Percentiles rank a stretch among this genome's conserved stretches.
These are phyloP conservation scores for Melolontha melolontha DNA, from an alignment of 2,888 invertebrate genomes.

Conservation along the genomic window DNA sequence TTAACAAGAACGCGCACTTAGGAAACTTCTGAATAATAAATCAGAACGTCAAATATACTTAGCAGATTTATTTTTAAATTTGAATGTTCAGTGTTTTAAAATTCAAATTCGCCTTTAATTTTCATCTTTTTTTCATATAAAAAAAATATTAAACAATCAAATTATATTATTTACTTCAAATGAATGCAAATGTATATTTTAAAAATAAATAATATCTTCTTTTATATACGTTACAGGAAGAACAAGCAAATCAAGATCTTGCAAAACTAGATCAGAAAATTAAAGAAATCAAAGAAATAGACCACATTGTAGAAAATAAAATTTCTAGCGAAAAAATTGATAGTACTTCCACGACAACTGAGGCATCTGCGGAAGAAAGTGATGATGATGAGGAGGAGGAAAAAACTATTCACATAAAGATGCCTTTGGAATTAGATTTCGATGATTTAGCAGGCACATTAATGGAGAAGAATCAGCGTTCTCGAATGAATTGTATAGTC, in stretches of 20 bases:
- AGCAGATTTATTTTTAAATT: too few relatives aligned
- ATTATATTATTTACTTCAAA: neutral
- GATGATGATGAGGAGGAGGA: constrained; percentile 71
- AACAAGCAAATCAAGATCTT: constrained; percentile 51
- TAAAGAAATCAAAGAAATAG: constrained; percentile 49
- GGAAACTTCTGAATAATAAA: too few relatives aligned
- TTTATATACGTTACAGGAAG: constrained; percentile 44
- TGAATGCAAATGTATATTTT: too few relatives aligned
- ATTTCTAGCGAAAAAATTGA: constrained; percentile 51
- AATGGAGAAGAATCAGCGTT: constrained; percentile 78
- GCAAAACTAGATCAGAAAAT: constrained; percentile 53
- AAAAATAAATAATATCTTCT: too few relatives aligned
- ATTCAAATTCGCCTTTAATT: too few relatives aligned
- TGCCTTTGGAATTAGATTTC: constrained; percentile 85
- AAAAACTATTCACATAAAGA: constrained; percentile 74
- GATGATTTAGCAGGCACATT: constrained; percentile 84
- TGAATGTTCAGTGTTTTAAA: too few relatives aligned
- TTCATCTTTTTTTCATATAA: too few relatives aligned
- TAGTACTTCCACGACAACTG: constrained; percentile 66
- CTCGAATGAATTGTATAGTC: constrained; percentile 91
- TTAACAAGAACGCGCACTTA: too few relatives aligned
- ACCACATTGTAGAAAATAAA: constrained; percentile 63
- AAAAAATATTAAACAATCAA: too few relatives aligned
- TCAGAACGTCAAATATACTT: too few relatives aligned
- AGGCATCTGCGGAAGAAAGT: constrained; percentile 69